Evolutionary conservation across 2,113 vertebrate species (phyloP), one percentile per base, ranked within the genome.

Genomic region (Lophura nycthemera): DNA sequence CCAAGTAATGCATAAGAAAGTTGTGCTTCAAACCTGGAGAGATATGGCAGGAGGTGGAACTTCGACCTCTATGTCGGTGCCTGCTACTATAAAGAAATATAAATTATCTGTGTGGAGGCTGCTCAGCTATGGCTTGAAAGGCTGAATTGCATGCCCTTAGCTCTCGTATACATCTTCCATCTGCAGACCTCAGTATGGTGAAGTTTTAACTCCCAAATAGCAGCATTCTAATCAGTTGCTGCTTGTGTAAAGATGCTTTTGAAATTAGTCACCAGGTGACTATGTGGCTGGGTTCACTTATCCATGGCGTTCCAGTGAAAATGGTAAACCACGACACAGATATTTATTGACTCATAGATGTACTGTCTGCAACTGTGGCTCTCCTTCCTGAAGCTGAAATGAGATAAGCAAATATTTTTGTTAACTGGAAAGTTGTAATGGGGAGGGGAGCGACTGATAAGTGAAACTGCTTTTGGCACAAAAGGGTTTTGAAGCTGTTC

Each of bases 251-350:
- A 96, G 90, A 92, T 83, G 72, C 63, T 52, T 91, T 95, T 43
- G 85, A 82, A 90, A 88, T 94, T 94, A 95, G 95, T 97, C 90
- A 93, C 75, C 43, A 27, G 59, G 95, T 95, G 87, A 70, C 85
- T 69, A 34, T 80, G 95, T 97, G 94, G 52, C 89, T 85, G 75
- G 93, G 92, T 95, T 95, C 84, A 54, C 65, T 94, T 92, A 77
- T 38, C 8, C 47, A 7, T 91, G 56, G 17, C 61, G 73, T 92
- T 95, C 84, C 75, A 90, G 48, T 66, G 82, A 96, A 96, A 96
- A 86, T 40, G 71, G 86, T 73, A 95, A 89, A 90, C 86, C 64
- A 18, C 47, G 36, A 32, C 85, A 47, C 63, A 78, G 92, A 78
- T 63, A 82, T 8, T 5, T 84, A 54, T 74, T 63, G 60, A 92